phyloP scores from a whole-genome alignment of 2,797 vertebrate species.

The Labroides dimidiatus region DNA sequence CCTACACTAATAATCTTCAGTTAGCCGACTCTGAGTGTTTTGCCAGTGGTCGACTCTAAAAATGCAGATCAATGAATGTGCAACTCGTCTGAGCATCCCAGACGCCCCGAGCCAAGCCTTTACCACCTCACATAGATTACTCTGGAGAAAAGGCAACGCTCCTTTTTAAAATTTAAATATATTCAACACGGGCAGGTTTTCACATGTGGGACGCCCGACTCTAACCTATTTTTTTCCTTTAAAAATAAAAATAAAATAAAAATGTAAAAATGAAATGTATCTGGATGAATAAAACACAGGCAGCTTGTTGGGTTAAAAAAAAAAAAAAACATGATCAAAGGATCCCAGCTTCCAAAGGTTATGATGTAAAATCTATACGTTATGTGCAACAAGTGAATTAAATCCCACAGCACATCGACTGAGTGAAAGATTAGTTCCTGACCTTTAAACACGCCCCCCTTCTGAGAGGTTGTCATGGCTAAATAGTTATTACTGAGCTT shows the following conservation, averaged over 20 bases:
- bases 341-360: too few species aligned
- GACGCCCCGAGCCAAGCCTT: conserved; percentile 53
- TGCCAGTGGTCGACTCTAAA: conserved; percentile 75
- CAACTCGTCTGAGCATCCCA: conserved; percentile 43
- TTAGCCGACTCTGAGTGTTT: conserved; percentile 64
- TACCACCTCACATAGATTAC: conserved; percentile 43
- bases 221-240: too few species aligned
- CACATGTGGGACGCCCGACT: neutral
- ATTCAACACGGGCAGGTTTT: neutral
- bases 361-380: neutral
- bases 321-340: too few species aligned
- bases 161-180: neutral
- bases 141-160: conserved; percentile 41
- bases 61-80: conserved; percentile 68
- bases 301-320: too few species aligned
- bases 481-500: conserved; percentile 9
- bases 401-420: neutral
- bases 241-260: neutral
- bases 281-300: neutral
- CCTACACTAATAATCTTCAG: conserved; percentile 78
- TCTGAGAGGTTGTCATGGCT: too few species aligned
- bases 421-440: too few species aligned
- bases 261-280: neutral
- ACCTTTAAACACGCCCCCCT: too few species aligned
- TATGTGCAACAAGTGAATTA: neutral